Conservation (phyloP, 1,140 invertebrate genomes). For the Pseudomyrmex pallidus region DNA sequence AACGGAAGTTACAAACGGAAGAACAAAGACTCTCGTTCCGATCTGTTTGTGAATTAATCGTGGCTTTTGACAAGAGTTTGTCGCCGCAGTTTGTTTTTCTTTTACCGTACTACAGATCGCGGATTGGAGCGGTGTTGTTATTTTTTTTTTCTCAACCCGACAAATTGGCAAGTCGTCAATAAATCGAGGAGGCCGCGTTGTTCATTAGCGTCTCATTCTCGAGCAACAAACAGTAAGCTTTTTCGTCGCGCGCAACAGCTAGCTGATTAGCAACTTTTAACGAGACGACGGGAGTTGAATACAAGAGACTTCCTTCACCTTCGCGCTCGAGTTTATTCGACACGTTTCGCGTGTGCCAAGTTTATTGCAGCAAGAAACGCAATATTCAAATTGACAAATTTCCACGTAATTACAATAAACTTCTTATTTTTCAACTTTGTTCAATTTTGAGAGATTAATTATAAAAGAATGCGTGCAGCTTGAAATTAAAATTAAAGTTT, state of each 20-base stretch:
- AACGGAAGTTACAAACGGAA: background rate
- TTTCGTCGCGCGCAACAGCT: background rate
- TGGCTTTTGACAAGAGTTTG: too few relatives aligned
- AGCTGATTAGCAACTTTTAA: constrained; percentile 37
- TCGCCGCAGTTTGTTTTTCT: background rate
- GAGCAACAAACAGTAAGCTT: background rate
- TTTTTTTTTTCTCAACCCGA: too few relatives aligned
- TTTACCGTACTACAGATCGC: too few relatives aligned
- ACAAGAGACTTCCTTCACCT: constrained; percentile 9
- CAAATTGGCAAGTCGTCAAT: background rate
- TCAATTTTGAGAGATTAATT: background rate
- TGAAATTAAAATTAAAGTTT: background rate
- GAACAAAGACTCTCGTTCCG: background rate
- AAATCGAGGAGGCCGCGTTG: background rate
- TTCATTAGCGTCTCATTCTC: background rate
- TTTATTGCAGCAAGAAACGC: background rate
- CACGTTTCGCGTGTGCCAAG: background rate
- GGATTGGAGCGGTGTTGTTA: too few relatives aligned
- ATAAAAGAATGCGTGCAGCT: too few relatives aligned
- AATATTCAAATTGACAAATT: background rate
- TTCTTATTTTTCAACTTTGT: too few relatives aligned
- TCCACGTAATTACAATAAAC: background rate
- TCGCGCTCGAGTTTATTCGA: background rate
- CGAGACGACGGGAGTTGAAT: constrained; percentile 9
- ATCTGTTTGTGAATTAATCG: constrained; percentile 36